Conservation (phyloP, 1,140 invertebrate species). For the Drosophila ercepeae region DNA sequence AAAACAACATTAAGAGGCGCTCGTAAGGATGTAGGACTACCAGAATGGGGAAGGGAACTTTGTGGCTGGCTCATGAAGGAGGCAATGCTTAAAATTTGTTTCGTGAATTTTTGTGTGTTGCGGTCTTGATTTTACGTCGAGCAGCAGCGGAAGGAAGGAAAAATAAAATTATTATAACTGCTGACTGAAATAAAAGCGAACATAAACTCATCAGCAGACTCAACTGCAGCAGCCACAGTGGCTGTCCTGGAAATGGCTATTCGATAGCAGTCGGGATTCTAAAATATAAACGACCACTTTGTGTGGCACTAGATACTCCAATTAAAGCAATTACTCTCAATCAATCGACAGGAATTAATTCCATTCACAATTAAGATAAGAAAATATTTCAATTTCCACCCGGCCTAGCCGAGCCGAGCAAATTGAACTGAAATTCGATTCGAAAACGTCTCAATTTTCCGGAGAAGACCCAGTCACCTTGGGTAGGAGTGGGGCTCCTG, state of each 20-base stretch:
- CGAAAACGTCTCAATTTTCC: constrained; percentile 17
- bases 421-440: constrained; percentile 9
- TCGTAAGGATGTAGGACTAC: constrained; percentile 1
- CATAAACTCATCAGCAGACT: constrained; percentile 66
- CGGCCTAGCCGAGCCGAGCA: neutral
- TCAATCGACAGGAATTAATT: constrained; percentile 35
- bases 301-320: neutral
- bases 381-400: constrained; percentile 28
- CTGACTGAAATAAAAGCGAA: constrained; percentile 49
- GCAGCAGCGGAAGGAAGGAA: constrained; percentile 23
- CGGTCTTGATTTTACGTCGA: constrained; percentile 51
- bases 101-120: constrained; percentile 49
- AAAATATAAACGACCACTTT: neutral
- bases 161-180: constrained; percentile 65
- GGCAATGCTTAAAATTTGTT: constrained; percentile 65
- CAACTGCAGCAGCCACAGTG: constrained; percentile 23
- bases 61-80: constrained; percentile 54
- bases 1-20: constrained; percentile 67
- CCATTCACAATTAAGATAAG: constrained; percentile 26
- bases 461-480: too few relatives aligned
- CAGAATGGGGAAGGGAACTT: neutral
- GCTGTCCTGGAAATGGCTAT: neutral
- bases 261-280: neutral
- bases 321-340: constrained; percentile 19
- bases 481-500: neutral